These are phyloP conservation scores for Zhuqinia jingwanae DNA, from an alignment of 2,888 invertebrate genomes.

Conservation along the genomic window DNA sequence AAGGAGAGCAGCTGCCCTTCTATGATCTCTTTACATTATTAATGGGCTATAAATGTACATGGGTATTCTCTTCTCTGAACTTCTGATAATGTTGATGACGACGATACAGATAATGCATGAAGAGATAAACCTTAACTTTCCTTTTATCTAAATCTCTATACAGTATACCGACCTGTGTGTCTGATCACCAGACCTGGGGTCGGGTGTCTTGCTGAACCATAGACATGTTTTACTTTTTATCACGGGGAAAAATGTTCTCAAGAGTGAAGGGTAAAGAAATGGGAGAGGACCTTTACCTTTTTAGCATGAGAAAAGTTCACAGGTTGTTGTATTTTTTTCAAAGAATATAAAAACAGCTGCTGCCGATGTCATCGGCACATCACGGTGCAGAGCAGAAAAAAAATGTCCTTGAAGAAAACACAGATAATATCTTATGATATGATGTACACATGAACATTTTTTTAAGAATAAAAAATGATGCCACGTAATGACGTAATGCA, in stretches of 20 bases:
- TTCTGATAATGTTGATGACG: conserved; percentile 43
- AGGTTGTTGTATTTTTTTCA: conserved; percentile 18
- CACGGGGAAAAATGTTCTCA: conserved; percentile 6
- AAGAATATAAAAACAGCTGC: conserved; percentile 30
- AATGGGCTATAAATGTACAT: conserved; percentile 67
- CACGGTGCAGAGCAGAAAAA: not conserved
- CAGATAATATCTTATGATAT: not conserved
- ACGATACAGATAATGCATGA: conserved; percentile 53
- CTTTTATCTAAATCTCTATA: conserved; percentile 1
- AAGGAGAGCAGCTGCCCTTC: conserved; percentile 62
- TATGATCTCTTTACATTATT: conserved; percentile 67
- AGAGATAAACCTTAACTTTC: conserved; percentile 35
- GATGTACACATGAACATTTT: not conserved
- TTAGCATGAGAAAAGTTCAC: conserved; percentile 32
- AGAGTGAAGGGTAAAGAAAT: not conserved
- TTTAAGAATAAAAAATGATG: not conserved
- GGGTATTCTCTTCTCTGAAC: conserved; percentile 42
- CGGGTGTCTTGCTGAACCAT: not conserved
- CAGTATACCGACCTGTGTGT: not conserved
- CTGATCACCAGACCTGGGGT: not conserved
- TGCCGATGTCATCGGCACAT: conserved; percentile 32
- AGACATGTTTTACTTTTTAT: not conserved
- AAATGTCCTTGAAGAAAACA: not conserved
- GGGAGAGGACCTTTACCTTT: conserved; percentile 13
- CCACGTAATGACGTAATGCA: not conserved